Conservation (phyloP, 2,797 vertebrate species). For the Danionella dracula region DNA sequence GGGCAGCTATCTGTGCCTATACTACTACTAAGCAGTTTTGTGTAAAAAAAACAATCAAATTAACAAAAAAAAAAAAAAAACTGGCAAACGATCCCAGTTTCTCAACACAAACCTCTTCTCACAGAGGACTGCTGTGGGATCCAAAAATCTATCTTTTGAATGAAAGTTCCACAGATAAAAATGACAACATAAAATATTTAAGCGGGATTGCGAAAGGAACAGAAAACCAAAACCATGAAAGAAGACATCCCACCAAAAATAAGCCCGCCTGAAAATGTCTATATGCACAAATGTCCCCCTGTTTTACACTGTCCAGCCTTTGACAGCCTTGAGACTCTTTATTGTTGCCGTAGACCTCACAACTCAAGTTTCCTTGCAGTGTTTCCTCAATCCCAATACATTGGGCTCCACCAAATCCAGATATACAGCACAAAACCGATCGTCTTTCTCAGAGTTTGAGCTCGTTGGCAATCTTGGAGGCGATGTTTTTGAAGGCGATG, state of each 20-base stretch:
- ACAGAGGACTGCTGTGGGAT: conserved; percentile 31
- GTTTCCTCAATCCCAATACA: conserved; percentile 7
- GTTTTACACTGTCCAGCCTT: conserved; percentile 13
- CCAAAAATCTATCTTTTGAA: conserved; percentile 42
- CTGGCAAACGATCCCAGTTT: conserved; percentile 43
- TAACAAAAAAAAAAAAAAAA: conserved; percentile 19
- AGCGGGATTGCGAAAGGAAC: conserved; percentile 28
- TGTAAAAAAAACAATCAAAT: too few relatives aligned
- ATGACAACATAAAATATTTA: conserved; percentile 31
- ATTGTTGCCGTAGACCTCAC: conserved; percentile 13
- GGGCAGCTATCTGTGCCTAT: conserved; percentile 36
- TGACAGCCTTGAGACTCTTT: conserved; percentile 30
- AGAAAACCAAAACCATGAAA: conserved; percentile 42
- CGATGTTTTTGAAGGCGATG: conserved; percentile 84
- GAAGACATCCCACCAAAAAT: conserved; percentile 37
- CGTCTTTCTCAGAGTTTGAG: conserved; percentile 74
- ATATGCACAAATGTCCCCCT: conserved; percentile 39
- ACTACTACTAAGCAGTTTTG: too few relatives aligned
- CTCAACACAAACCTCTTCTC: conserved; percentile 22
- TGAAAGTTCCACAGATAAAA: conserved; percentile 39
- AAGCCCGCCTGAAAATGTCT: conserved; percentile 38
- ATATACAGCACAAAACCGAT: not conserved
- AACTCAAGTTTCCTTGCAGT: conserved; percentile 2
- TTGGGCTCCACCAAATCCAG: not conserved
- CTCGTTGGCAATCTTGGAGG: conserved; percentile 81